A percentile compares a stretch with the other conserved stretches of the same genome.
phyloP scores from a whole-genome alignment of 2,888 invertebrate genomes.

The Drosophila austrosaltans region DNA sequence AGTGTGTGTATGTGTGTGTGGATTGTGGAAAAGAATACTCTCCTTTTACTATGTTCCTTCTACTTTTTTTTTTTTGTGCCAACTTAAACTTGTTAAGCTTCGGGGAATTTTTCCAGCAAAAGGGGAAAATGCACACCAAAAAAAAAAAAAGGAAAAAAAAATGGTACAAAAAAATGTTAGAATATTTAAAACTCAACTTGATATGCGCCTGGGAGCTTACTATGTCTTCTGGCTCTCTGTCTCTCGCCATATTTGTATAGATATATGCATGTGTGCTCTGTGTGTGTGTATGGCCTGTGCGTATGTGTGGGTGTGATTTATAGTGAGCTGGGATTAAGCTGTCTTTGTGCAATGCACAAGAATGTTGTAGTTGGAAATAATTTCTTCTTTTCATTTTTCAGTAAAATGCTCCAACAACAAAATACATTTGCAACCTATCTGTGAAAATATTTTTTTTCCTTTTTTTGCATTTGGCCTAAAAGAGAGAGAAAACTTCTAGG shows the following conservation, averaged over 20 bases:
- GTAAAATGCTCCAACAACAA: slow-evolving; percentile 46
- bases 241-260: slow-evolving; percentile 6
- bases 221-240: slow-evolving; percentile 53
- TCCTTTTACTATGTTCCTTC: slow-evolving; percentile 12
- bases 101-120: slow-evolving; percentile 66
- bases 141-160: slow-evolving; percentile 46
- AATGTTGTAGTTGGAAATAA: slow-evolving; percentile 66
- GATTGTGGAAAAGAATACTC: slow-evolving; percentile 13
- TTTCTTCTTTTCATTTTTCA: slow-evolving; percentile 24
- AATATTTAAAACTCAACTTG: slow-evolving; percentile 76
- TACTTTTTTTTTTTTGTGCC: slow-evolving; percentile 53
- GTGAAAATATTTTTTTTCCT: not conserved
- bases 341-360: slow-evolving; percentile 68
- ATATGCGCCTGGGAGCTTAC: slow-evolving; percentile 75
- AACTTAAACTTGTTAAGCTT: slow-evolving; percentile 78
- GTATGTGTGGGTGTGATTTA: slow-evolving; percentile 65
- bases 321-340: slow-evolving; percentile 77
- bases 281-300: slow-evolving; percentile 27
- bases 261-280: slow-evolving; percentile 17
- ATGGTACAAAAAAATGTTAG: slow-evolving; percentile 48
- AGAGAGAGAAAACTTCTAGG: slow-evolving; percentile 37
- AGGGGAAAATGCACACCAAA: slow-evolving; percentile 32
- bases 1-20: slow-evolving; percentile 38
- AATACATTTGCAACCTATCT: slow-evolving; percentile 56
- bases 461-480: slow-evolving; percentile 46